Evolutionary conservation across 2,797 vertebrate genomes (phyloP), one percentile per base, ranked within the genome.

Genomic region (Graptemys geographica): DNA sequence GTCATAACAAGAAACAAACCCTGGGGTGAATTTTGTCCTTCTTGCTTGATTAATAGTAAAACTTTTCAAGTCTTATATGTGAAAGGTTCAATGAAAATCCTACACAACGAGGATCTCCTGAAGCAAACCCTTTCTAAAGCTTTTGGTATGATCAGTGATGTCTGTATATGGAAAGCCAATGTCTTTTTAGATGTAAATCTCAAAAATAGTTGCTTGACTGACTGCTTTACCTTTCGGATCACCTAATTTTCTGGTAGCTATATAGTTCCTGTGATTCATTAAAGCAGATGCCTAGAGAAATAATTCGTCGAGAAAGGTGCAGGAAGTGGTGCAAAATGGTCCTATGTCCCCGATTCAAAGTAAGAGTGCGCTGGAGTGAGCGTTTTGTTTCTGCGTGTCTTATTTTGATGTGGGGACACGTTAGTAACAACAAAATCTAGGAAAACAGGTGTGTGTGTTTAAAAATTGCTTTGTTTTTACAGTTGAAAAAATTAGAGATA

Each of bases 1-100:
- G 79, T 4, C 44, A 1, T 1, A 55, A 0, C 19, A 84, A 81
- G 2, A 15, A 49, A 15, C 44, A 87, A 0, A 4, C 55, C 8
- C 5, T 87, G 51, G 79, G 87, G 27, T 62, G n/a, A 72, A 41
- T 72, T 76, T 21, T 23, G 44, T 76, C 44, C 23, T 28, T 28
- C 44, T 76, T 78, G 13, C 25, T 47, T 16, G 28, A 31, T 78
- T 47, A 13, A 44, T 49, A 72, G 37, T 92, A 79, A 93, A 92
- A 83, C 83, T 31, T 62, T 33, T 81, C 83, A 55, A 3, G 15
- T 55, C 81, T 8, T 9, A 82, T 81, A 44, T 57, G 4, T 76
- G 13, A 3, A 8, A 2, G 52, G 19, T 72, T 85, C 31, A 59
- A 78, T 37, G 6, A 78, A 89, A 83, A 47, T 57, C 5, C n/a